Evolutionary conservation across 2,113 vertebrate species (phyloP).

Genomic region (Probosciger aterrimus): DNA sequence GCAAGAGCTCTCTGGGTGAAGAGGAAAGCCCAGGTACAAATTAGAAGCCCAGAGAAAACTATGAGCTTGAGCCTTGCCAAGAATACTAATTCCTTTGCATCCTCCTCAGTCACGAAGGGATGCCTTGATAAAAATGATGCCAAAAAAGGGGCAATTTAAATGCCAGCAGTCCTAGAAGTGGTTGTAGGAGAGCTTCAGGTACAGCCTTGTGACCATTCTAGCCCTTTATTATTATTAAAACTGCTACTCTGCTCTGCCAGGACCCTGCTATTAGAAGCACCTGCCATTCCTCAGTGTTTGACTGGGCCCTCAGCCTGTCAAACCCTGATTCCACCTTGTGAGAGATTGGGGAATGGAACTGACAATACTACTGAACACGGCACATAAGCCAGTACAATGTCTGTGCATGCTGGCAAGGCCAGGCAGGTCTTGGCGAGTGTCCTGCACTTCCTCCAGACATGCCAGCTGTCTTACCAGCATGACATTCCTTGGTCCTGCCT

Average conservation of each 20-base stretch:
- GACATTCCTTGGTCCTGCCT: background rate
- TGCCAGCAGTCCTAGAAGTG: background rate
- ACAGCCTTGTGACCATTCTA: background rate
- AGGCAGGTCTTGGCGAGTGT: background rate
- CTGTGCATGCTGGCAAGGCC: background rate
- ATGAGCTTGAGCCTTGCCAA: background rate
- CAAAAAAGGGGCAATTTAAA: background rate
- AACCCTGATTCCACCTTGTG: background rate
- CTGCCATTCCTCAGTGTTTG: background rate
- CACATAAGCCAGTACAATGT: background rate
- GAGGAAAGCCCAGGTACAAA: background rate
- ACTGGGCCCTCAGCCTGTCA: background rate
- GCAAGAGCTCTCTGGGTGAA: background rate
- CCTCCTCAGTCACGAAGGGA: background rate
- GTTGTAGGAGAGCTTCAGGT: background rate
- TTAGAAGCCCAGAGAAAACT: background rate
- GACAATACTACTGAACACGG: background rate
- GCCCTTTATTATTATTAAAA: background rate
- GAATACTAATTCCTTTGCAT: background rate
- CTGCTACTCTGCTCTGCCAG: background rate
- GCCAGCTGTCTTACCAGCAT: background rate
- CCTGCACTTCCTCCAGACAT: background rate
- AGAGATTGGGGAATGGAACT: background rate
- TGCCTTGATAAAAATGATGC: background rate
- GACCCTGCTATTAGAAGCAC: background rate